Conservation (phyloP, 2,888 invertebrate genomes). For the Mesochorus sp. region DNA sequence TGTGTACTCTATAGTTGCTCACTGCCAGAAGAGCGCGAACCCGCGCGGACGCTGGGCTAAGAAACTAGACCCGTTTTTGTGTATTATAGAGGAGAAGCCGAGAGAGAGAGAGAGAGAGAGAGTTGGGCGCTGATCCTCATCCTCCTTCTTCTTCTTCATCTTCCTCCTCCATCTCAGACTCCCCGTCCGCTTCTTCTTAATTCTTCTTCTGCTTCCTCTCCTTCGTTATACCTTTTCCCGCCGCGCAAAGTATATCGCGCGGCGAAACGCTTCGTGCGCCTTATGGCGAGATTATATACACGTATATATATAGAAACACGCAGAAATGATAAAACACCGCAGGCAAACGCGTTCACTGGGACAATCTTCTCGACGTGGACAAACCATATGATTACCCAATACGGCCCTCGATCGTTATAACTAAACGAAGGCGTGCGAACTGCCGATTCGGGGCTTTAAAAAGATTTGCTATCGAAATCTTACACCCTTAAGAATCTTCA, state of each 20-base stretch:
- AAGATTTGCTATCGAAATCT: no score
- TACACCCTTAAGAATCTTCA: no score
- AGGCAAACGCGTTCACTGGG: not conserved
- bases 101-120: no score
- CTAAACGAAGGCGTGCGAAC: no score
- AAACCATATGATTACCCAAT: no score
- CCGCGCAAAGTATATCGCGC: not conserved
- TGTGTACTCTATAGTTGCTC: slow-evolving; percentile 25
- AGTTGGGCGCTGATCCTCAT: slow-evolving; percentile 69
- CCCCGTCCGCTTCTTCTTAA: slow-evolving; percentile 37
- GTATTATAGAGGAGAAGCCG: slow-evolving; percentile 59
- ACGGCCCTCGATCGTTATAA: no score
- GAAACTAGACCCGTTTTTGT: slow-evolving; percentile 82
- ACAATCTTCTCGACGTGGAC: not conserved
- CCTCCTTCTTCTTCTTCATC: slow-evolving; percentile 25
- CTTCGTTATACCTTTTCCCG: no score
- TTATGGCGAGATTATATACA: not conserved
- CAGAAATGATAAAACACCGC: not conserved
- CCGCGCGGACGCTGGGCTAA: slow-evolving; percentile 80
- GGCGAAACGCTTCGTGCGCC: not conserved
- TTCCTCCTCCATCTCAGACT: slow-evolving; percentile 27
- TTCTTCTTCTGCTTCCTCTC: slow-evolving; percentile 35
- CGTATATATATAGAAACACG: no score
- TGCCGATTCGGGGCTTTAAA: no score
- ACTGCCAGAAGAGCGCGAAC: slow-evolving; percentile 69